Evolutionary conservation across 2,113 vertebrate species (phyloP), one percentile per base, ranked within the genome.

Genomic region (Pachypanchax playfairii): DNA sequence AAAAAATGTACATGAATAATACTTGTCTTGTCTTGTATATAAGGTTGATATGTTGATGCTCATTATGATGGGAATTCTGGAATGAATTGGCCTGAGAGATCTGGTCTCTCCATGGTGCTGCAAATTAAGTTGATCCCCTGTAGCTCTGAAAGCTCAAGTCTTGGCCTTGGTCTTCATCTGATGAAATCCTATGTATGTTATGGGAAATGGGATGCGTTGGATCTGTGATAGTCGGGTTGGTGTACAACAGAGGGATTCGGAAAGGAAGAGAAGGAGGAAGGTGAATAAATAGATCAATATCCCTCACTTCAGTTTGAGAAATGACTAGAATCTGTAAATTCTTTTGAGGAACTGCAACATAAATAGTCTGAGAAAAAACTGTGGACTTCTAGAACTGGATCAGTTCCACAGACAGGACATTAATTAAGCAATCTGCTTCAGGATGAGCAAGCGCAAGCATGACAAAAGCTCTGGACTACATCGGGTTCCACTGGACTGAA

Each of bases 131-230:
- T 79, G 68, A 85, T 87, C 75, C 73, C 61, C 17, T 80, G 65
- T 64, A 81, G 63, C 62, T 60, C 42, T 65, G 51, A 63, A 67
- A 71, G 82, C 83, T 80, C 63, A 87, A 68, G 65, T 70, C 76
- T 51, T 56, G 79, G 79, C 81, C 77, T 87, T 81, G 84, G 75
- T 83, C 61, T 89, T 84, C 77, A 79, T 82, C 61, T 84, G 85
- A 87, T 88, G 83, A 85, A 84, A 83, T 69, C 73, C 18, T 85
- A 73, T 77, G 82, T 85, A 82, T 89, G 75, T 75, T 86, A 75
- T 62, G 65, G 67, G 80, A 82, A 87, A 89, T 60, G 58, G 49
- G 61, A 29, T 63, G 67, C 49, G 56, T 64, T 28, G 47, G 24
- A 39, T 20, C 44, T 52, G 49, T n/a, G 28, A 26, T 22, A 31